Evolutionary conservation across 2,888 invertebrate genomes (phyloP), one percentile per base, ranked within the genome.

Genomic region (Agelastica alni): DNA sequence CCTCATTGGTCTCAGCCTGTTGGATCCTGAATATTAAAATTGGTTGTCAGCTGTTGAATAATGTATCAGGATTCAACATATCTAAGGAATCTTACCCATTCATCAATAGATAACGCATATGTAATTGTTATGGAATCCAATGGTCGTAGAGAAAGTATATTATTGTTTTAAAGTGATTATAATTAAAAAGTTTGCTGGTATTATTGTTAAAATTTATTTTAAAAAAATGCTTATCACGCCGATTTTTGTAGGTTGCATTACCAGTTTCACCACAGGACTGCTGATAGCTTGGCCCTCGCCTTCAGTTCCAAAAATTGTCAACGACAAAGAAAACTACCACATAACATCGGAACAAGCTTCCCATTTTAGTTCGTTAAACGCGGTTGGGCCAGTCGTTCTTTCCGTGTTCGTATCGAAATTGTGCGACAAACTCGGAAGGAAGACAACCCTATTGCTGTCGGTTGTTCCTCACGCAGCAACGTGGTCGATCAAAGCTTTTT

Each of bases 321-420:
- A 65, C 32, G 68, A 69, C 32, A 65, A 70, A 41, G 62, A 62
- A 17, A 65, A 65, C 4, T 64, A 66, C 42, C 62, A 72, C 30
- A 65, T 74, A 22, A 72, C 67, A 1, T 63, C 68, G 51, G 70
- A 70, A 18, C 64, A 74, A 62, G 71, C 71, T 0, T 73, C 75
- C 0, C 73, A 73, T 53, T 68, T 73, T 34, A 69, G 68, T 4
- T 65, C 73, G 4, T 63, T 74, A 20, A 69, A 72, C 6, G 67
- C 73, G 4, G 51, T 73, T 31, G 60, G 65, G 10, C 65, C 66
- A 34, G 10, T 45, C 10, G 1, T 52, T 4, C 16, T 41, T 0
- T 44, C 64, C 17, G 65, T 69, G 6, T 41, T 69, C 2, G 64
- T 67, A 39, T 64, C 70, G 3, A 60, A 59, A 30, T 37, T 71